phyloP scores from a whole-genome alignment of 2,888 invertebrate species.

The Cryptocephalus primarius region DNA sequence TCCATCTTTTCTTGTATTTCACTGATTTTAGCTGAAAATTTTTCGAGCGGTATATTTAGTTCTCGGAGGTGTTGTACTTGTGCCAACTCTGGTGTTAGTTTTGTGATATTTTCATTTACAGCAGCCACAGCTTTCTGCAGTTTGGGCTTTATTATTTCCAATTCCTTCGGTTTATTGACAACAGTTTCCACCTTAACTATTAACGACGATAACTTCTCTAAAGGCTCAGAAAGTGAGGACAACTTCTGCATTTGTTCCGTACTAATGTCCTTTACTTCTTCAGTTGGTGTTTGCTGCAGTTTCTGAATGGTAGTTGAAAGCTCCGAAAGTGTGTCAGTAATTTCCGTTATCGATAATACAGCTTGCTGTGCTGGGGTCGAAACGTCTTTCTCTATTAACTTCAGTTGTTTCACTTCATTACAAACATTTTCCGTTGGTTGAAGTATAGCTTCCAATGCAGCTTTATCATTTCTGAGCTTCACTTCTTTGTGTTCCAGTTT shows the following conservation, averaged over 20 bases:
- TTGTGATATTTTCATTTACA: no score
- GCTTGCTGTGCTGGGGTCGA: conserved; percentile 6
- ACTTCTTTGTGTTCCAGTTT: neutral
- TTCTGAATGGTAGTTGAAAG: conserved; percentile 3
- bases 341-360: conserved; percentile 8
- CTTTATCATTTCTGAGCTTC: conserved; percentile 3
- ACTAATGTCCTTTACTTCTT: conserved; percentile 2
- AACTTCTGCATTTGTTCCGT: no score
- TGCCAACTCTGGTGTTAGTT: no score
- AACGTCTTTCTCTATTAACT: neutral
- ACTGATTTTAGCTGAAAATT: no score
- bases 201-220: neutral
- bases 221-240: no score
- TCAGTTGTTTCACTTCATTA: neutral
- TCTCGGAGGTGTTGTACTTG: no score
- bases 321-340: conserved; percentile 6
- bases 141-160: no score
- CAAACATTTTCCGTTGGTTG: conserved; percentile 1
- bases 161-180: no score
- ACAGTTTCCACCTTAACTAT: neutral
- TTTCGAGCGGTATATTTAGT: no score
- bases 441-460: conserved; percentile 7
- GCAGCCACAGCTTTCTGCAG: no score
- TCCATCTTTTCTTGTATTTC: neutral
- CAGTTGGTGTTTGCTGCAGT: conserved; percentile 1